Base-by-base conservation (phyloP, 2,797 vertebrate genomes). In the Perdix hodgsoniae region DNA sequence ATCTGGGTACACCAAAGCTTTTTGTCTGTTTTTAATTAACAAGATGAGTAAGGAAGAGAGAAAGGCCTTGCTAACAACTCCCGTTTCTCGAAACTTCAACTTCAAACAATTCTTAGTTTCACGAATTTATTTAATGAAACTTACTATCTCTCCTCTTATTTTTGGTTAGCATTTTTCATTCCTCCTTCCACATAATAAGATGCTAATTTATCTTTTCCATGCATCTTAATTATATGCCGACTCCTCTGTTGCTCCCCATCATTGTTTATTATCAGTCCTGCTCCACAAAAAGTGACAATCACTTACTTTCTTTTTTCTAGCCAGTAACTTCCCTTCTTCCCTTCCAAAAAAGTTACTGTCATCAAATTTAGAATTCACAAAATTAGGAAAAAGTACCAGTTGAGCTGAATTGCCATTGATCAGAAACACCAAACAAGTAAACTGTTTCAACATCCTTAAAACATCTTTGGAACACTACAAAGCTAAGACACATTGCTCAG, bases 11-110 rank as follows among this genome's bases (percentile, higher is more conserved):
- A 71, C 50, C 78, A 83, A 83, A 94, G 86, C 89, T 91, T 92
- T 77, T 50, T 52, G 54, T 39, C 61, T 88, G 42, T 9, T 92
- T 92, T 91, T 89, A 93, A 93, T 94, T 94, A 94, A 87, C 3
- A 31, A 40, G 35, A 84, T 71, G 82, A 91, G 59, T 35, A 76
- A 89, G 42, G 59, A 66, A 91, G 63, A 69, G 35, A 72, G 33
- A 39, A 65, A 59, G 19, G 73, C 35, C 26, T 93, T 52, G 49
- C 61, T 74, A 84, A 83, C 57, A 72, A 61, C 21, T 16, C 31
- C 77, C 33, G 49, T 71, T 74, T 63, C 40, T 29, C 44, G 72
- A 77, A 72, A 75, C 74, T 65, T 42, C 45, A 69, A 63, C 39
- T 92, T 86, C 45, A 81, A 63, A 57, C 84, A 45, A 11, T 8